Evolutionary conservation across 2,797 vertebrate genomes (phyloP), one percentile per base, ranked within the genome.

Genomic region (Aphelocoma californica): DNA sequence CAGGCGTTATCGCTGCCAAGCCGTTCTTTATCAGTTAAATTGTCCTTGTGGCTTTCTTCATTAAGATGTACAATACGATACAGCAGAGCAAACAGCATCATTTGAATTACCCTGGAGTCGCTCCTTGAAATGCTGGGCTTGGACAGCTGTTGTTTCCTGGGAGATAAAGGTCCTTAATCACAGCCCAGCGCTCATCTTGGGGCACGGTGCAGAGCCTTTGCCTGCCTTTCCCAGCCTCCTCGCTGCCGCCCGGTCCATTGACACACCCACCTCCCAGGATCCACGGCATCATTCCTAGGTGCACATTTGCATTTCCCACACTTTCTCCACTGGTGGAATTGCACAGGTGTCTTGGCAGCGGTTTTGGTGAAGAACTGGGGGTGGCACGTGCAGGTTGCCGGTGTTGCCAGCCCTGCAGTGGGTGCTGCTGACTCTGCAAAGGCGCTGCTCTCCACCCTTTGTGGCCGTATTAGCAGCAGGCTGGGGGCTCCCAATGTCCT

Each of bases 11-110:
- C 74, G 1, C 82, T 61, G 86, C 78, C 54, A 8, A 77, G 62
- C 54, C 58, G 81, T 77, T 75, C 36, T 67, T 69, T 62, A 90
- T 95, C 93, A 70, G 75, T 78, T 80, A 90, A 62, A 73, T 97
- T 96, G 92, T 96, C 96, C 88, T 51, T 92, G 92, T 95, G 81
- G 85, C 95, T 96, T 96, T 92, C 81, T 96, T 97, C 93, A 83
- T 97, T 96, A 97, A 95, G 92, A 96, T 94, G 56, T 62, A 47
- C 75, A 40, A 44, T 81, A 7, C 2, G 82, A 92, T 94, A 85
- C 24, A 31, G 88, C 86, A 62, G 60, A 92, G 62, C 90, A 91
- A 87, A 84, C 58, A 26, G 58, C 81, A 14, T 93, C 40, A 42
- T 95, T 92, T 95, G 92, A 95, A 90, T 95, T 86, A 78, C 73